Conservation (phyloP, 2,888 invertebrate species). For the Heliconius sara region DNA sequence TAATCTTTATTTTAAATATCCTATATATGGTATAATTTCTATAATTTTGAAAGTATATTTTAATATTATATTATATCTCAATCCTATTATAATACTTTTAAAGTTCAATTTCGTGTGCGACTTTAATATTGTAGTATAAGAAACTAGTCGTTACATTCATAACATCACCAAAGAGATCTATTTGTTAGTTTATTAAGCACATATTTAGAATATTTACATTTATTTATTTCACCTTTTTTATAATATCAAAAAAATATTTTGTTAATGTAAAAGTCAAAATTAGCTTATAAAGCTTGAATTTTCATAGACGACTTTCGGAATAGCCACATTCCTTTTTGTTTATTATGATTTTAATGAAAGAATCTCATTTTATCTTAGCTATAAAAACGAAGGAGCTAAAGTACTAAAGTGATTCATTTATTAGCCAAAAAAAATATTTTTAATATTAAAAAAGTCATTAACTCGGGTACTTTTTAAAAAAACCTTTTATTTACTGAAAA, state of each 20-base stretch:
- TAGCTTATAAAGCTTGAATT: background rate
- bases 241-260: background rate
- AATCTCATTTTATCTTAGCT: background rate
- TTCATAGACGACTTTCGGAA: background rate
- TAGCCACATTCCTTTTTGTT: background rate
- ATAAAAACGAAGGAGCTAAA: background rate
- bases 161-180: conserved; percentile 41
- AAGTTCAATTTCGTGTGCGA: conserved; percentile 26
- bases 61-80: background rate
- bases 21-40: no score
- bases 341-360: background rate
- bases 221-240: background rate
- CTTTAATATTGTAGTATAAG: conserved; percentile 17
- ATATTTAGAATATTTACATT: conserved; percentile 29
- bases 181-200: conserved; percentile 31
- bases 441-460: background rate
- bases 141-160: conserved; percentile 41
- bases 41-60: background rate
- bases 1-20: no score
- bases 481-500: background rate
- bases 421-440: background rate
- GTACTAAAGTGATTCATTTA: background rate
- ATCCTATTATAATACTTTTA: background rate
- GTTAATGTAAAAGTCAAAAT: background rate
- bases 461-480: background rate